Percentiles rank a stretch among this genome's conserved stretches.
Evolutionary conservation across 1,140 invertebrate genomes (phyloP).

Genomic region (Delia radicum): DNA sequence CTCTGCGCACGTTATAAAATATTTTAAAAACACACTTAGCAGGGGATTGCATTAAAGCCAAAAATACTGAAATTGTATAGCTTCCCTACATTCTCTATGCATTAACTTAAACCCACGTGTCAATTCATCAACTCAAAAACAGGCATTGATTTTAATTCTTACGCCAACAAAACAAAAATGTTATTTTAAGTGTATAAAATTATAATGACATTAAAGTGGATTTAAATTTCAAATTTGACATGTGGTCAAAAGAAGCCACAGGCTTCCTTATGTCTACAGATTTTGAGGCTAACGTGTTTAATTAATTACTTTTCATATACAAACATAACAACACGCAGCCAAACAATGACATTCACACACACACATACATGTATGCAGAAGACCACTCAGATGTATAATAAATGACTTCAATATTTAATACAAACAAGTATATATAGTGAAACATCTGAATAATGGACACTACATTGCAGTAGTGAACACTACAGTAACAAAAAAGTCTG

Average conservation of each 20-base stretch:
- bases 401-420: constrained; percentile 16
- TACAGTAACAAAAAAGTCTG: too few relatives aligned
- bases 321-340: not conserved
- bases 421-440: not conserved
- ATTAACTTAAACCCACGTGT: not conserved
- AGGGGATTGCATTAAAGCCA: too few relatives aligned
- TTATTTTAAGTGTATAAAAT: constrained; percentile 13
- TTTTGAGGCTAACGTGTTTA: constrained; percentile 17
- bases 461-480: too few relatives aligned
- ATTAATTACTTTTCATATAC: constrained; percentile 11
- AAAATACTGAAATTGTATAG: too few relatives aligned
- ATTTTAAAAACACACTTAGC: too few relatives aligned
- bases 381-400: constrained; percentile 2
- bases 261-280: constrained; percentile 9
- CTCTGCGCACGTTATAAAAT: too few relatives aligned
- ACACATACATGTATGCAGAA: not conserved
- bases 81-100: too few relatives aligned
- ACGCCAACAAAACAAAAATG: not conserved
- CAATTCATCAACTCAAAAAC: not conserved
- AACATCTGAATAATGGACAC: too few relatives aligned
- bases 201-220: constrained; percentile 18
- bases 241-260: not conserved
- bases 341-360: not conserved
- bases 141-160: not conserved
- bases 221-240: constrained; percentile 19